Evolutionary conservation across 2,888 invertebrate species (phyloP).

Genomic region (Trichopria drosophilae): DNA sequence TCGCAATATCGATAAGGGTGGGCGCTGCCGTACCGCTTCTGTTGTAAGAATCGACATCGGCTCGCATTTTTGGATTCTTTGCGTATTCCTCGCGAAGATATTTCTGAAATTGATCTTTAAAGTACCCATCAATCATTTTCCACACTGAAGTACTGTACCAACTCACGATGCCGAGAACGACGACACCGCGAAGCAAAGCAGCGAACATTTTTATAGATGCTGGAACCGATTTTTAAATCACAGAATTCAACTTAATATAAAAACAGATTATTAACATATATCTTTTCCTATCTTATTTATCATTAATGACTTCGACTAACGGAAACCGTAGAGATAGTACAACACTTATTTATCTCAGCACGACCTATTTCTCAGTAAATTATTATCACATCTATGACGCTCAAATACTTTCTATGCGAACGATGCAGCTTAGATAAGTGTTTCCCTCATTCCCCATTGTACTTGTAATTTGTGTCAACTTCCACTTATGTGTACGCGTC

Average conservation of each 20-base stretch:
- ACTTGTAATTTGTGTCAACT: slow-evolving; percentile 1
- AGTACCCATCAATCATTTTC: slow-evolving; percentile 75
- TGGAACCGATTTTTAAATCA: neutral
- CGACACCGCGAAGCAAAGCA: slow-evolving; percentile 66
- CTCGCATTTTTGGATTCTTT: slow-evolving; percentile 50
- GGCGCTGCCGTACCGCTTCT: slow-evolving; percentile 32
- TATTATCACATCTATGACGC: too few species aligned
- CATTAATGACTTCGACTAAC: too few species aligned
- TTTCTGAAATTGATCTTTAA: slow-evolving; percentile 70
- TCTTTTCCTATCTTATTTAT: too few species aligned
- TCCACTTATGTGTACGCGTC: neutral
- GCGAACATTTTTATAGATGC: slow-evolving; percentile 63
- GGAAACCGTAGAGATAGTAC: too few species aligned
- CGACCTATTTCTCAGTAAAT: too few species aligned
- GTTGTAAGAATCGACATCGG: slow-evolving; percentile 38
- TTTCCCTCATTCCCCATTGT: too few species aligned
- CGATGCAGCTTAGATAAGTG: too few species aligned
- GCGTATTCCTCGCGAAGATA: slow-evolving; percentile 61
- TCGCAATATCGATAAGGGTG: too few species aligned
- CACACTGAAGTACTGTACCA: slow-evolving; percentile 75
- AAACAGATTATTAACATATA: too few species aligned
- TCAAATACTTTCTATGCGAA: too few species aligned
- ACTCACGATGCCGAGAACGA: slow-evolving; percentile 69
- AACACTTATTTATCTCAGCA: too few species aligned
- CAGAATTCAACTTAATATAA: neutral